Evolutionary conservation across 2,113 vertebrate species (phyloP), one percentile per base, ranked within the genome.

Genomic region (Pterophyllum scalare): DNA sequence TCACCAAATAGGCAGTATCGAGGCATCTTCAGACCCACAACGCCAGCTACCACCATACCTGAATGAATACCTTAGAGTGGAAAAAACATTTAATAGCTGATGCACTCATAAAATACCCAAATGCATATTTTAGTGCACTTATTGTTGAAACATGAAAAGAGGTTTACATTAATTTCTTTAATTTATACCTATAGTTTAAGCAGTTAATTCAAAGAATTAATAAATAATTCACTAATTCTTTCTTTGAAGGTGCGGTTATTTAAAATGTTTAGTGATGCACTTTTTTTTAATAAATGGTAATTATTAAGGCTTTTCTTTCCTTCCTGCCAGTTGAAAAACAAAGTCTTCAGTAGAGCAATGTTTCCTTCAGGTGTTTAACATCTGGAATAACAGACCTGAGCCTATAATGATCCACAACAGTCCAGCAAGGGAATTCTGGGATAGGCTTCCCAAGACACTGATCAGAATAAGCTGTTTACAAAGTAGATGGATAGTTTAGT

Each of bases 11-110:
- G 81, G 62, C 95, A 96, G 89, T 95, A 96, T 46, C 95, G 94
- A 61, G 95, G 95, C 96, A 96, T 96, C 86, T 96, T 96, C 75
- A 95, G 92, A 6, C 94, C 95, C 72, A 91, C 96, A 60, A 93
- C 95, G 0, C 94, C 94, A 1, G 94, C 95, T 54, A 96, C 94
- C 88, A 96, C 95, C 95, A 96, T 95, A 13, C 95, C 94, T 3
- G 92, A 95, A 92, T 95, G 94, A 61, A 96, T 91, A 59, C 94
- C 93, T 96, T 80, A 59, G 12, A 49, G 43, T 12, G 56, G 11
- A 12, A 57, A 9, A 57, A 24, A 57, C n/a, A 57, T 57, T 22
- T 24, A 24, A 24, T 24, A 24, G 20, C n/a, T 2, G 54, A 22
- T 56, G 8, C 54, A 57, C 9, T 9, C 54, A 57, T 57, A 57